Conservation (phyloP, 2,888 invertebrate genomes). For the Danaus chrysippus region DNA sequence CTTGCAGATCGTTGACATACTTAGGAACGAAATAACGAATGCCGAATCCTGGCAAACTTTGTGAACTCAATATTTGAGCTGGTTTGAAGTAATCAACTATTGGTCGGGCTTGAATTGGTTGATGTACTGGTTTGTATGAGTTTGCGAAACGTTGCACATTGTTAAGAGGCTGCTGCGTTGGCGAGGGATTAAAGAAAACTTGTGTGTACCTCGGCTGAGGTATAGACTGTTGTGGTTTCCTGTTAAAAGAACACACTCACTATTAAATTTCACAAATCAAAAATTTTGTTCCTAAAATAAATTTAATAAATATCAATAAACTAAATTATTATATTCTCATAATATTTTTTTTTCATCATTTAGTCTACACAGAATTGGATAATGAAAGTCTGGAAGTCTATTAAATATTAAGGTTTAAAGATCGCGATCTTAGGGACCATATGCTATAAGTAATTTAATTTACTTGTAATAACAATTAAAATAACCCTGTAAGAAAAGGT, state of each 20-base stretch:
- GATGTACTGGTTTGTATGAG: slow-evolving; percentile 55
- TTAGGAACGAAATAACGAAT: slow-evolving; percentile 63
- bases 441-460: too few relatives aligned
- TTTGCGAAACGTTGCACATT: slow-evolving; percentile 68
- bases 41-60: slow-evolving; percentile 63
- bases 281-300: too few relatives aligned
- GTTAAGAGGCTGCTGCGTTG: slow-evolving; percentile 46
- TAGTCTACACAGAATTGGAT: too few relatives aligned
- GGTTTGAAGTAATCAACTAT: slow-evolving; percentile 50
- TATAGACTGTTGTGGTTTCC: slow-evolving; percentile 65
- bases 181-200: slow-evolving; percentile 47
- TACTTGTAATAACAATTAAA: too few relatives aligned
- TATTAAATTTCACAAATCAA: background rate
- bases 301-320: too few relatives aligned
- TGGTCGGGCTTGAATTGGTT: slow-evolving; percentile 43
- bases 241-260: slow-evolving; percentile 37
- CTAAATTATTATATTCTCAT: too few relatives aligned
- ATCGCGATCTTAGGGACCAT: too few relatives aligned
- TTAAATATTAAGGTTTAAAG: too few relatives aligned
- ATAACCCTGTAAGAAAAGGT: too few relatives aligned
- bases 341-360: too few relatives aligned
- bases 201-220: slow-evolving; percentile 68
- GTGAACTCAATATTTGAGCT: slow-evolving; percentile 58
- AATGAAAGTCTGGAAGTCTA: too few relatives aligned
- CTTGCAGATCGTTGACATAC: slow-evolving; percentile 44